Conservation (phyloP, 2,888 invertebrate species). For the Tiphia femorata region DNA sequence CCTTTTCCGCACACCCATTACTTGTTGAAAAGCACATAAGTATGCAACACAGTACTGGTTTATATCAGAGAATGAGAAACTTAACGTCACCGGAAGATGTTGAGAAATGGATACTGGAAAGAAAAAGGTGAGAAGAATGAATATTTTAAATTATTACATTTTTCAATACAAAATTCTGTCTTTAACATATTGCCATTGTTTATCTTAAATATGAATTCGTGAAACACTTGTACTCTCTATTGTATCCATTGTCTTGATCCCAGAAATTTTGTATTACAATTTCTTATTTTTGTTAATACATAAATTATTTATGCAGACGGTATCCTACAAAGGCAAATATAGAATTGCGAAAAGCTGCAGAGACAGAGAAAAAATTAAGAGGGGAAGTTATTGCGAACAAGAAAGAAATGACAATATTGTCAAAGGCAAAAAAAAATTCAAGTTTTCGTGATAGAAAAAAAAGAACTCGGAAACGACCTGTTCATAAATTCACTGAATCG, state of each 20-base stretch:
- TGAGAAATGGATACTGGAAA: slow-evolving; percentile 85
- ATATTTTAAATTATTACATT: too few relatives aligned
- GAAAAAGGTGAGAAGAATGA: slow-evolving; percentile 76
- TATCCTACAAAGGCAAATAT: slow-evolving; percentile 82
- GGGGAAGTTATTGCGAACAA: slow-evolving; percentile 79
- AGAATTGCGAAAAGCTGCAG: slow-evolving; percentile 74
- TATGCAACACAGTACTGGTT: slow-evolving; percentile 87
- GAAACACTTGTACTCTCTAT: too few relatives aligned
- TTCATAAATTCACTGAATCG: background rate
- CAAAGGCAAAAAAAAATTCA: slow-evolving; percentile 41
- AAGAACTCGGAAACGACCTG: slow-evolving; percentile 24
- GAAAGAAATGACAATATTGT: slow-evolving; percentile 23
- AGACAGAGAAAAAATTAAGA: slow-evolving; percentile 77
- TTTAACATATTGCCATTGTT: slow-evolving; percentile 1
- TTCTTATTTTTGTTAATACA: too few relatives aligned
- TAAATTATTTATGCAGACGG: slow-evolving; percentile 68
- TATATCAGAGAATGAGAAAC: slow-evolving; percentile 83
- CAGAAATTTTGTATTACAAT: too few relatives aligned
- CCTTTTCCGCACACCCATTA: slow-evolving; percentile 82
- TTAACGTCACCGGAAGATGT: slow-evolving; percentile 85
- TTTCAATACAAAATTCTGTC: background rate
- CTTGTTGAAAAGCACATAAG: slow-evolving; percentile 85
- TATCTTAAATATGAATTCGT: too few relatives aligned
- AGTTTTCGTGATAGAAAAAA: slow-evolving; percentile 65
- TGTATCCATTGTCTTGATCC: too few relatives aligned